These are phyloP conservation scores for Mionectes macconnelli DNA, from an alignment of 2,113 vertebrate genomes.

Conservation along the genomic window DNA sequence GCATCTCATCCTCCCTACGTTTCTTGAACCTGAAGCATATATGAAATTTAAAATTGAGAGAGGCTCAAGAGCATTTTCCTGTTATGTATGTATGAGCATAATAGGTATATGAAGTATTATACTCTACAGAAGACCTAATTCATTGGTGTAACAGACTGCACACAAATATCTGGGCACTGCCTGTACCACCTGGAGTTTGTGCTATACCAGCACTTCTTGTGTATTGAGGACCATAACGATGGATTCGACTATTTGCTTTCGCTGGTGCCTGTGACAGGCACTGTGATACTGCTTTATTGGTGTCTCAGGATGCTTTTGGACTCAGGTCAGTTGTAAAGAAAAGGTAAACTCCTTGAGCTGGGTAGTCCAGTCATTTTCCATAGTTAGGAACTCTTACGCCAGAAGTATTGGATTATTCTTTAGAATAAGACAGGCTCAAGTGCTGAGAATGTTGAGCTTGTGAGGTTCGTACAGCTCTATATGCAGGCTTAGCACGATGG, in stretches of 20 bases:
- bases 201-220: background rate
- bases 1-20: background rate
- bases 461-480: background rate
- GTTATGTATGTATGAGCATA: background rate
- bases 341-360: background rate
- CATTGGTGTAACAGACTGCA: background rate
- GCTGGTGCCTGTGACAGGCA: rapidly evolving
- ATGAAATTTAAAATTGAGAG: background rate
- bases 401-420: background rate
- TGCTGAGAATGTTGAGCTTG: background rate
- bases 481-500: background rate
- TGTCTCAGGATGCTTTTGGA: background rate
- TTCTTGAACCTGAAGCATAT: background rate
- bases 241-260: background rate
- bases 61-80: background rate
- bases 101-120: rapidly evolving
- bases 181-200: rapidly evolving
- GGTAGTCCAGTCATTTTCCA: rapidly evolving
- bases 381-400: background rate
- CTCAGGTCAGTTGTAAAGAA: background rate
- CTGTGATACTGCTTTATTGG: background rate
- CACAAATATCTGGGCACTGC: background rate
- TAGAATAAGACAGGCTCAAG: background rate
- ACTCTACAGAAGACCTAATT: background rate
- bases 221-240: background rate